phyloP scores from a whole-genome alignment of 30 jellyfish, hydroid and myxozoan species.

The Nemopilema nomurai region DNA sequence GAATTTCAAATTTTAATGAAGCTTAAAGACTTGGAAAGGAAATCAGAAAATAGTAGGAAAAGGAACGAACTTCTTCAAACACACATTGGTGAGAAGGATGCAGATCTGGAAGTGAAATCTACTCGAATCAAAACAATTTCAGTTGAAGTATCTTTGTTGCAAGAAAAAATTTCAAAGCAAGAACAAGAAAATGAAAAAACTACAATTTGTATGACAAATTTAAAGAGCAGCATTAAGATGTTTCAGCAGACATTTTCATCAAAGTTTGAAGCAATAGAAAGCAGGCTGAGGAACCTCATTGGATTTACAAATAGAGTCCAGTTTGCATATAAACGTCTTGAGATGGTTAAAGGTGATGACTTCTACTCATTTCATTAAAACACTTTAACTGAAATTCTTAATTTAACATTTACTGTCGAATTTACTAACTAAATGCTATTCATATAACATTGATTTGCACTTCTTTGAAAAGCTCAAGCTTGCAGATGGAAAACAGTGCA shows the following conservation, averaged over 20 bases:
- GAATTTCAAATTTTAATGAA: background rate
- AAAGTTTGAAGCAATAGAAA: conserved; percentile 3
- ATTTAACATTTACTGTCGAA: too few species aligned
- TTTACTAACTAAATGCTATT: too few species aligned
- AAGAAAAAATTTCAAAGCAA: conserved; percentile 1
- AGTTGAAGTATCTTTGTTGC: conserved; percentile 1
- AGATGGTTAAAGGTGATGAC: conserved; percentile 30
- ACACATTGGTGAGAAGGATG: conserved; percentile 40
- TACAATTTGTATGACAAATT: background rate
- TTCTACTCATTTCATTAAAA: too few species aligned
- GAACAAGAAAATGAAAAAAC: background rate
- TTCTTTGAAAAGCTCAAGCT: too few species aligned
- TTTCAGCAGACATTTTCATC: background rate
- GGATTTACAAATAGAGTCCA: conserved; percentile 45
- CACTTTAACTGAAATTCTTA: too few species aligned
- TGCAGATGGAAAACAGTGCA: too few species aligned
- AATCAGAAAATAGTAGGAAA: background rate
- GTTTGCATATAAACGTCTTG: conserved; percentile 52
- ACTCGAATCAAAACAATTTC: background rate
- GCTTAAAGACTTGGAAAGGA: conserved; percentile 1
- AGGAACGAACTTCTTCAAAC: conserved; percentile 16
- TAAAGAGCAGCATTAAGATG: background rate
- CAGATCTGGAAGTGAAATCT: conserved; percentile 28
- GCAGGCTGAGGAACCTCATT: conserved; percentile 9
- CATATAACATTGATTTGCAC: too few species aligned